A percentile compares a stretch with the other conserved stretches of the same genome.
Conservation (phyloP, 1,140 invertebrate genomes). For the Thaumetopoea pityocampa region DNA sequence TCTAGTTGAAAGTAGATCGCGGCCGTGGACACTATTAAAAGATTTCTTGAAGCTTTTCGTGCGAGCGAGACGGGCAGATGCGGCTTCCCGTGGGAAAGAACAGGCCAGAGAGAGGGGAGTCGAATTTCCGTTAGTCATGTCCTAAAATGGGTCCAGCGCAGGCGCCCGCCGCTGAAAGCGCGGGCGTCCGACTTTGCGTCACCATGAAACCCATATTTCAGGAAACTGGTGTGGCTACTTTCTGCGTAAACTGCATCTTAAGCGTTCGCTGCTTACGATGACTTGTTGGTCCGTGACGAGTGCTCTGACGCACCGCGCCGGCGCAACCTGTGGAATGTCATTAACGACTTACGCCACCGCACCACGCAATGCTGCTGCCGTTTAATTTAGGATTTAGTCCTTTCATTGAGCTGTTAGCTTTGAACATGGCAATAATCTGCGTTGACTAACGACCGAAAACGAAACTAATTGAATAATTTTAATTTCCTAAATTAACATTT, state of each 20-base stretch:
- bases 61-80: constrained; percentile 59
- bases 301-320: constrained; percentile 54
- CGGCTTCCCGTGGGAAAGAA: constrained; percentile 62
- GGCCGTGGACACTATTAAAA: constrained; percentile 76
- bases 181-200: constrained; percentile 70
- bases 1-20: constrained; percentile 72
- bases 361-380: constrained; percentile 11
- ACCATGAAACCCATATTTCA: constrained; percentile 69
- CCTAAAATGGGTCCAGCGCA: constrained; percentile 80
- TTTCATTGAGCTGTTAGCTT: constrained; percentile 9
- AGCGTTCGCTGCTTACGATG: constrained; percentile 30
- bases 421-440: constrained; percentile 1
- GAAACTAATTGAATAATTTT: too few species aligned
- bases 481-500: too few species aligned
- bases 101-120: constrained; percentile 74
- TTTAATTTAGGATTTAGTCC: constrained; percentile 7
- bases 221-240: constrained; percentile 46
- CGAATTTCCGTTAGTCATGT: constrained; percentile 80
- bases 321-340: constrained; percentile 55
- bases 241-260: constrained; percentile 47
- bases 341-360: constrained; percentile 53
- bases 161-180: constrained; percentile 73
- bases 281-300: constrained; percentile 44
- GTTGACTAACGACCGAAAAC: too few species aligned
- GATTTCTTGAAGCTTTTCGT: constrained; percentile 72